A percentile compares a stretch with the other conserved stretches of the same genome.
Conservation (phyloP, 2,797 vertebrate genomes). For the Geotrypetes seraphini region DNA sequence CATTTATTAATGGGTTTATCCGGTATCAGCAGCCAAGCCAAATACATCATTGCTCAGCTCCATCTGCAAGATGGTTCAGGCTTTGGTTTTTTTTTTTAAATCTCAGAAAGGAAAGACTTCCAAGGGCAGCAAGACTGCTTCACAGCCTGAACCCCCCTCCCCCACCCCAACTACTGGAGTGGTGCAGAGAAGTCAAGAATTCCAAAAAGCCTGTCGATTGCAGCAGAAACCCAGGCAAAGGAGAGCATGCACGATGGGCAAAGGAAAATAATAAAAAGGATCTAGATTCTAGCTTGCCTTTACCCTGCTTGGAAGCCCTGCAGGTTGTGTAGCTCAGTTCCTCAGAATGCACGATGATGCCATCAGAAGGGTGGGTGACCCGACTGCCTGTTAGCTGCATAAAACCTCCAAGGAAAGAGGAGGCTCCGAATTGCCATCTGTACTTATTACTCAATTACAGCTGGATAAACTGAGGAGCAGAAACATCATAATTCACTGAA, state of each 20-base stretch:
- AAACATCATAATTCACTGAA: too few relatives aligned
- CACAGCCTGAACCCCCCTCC: neutral
- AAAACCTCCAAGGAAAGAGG: too few relatives aligned
- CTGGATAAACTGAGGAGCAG: too few relatives aligned
- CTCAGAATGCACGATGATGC: too few relatives aligned
- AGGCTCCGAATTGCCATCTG: too few relatives aligned
- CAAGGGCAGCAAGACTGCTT: conserved; percentile 12
- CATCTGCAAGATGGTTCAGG: conserved; percentile 33
- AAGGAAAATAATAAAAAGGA: too few relatives aligned
- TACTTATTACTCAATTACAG: too few relatives aligned
- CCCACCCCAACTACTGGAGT: conserved; percentile 1
- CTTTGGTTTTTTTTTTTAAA: too few relatives aligned
- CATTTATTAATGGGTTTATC: conserved; percentile 51
- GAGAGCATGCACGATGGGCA: neutral
- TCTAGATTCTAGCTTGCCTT: conserved; percentile 26
- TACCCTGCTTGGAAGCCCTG: too few relatives aligned
- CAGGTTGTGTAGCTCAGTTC: too few relatives aligned
- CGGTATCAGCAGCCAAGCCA: conserved; percentile 34
- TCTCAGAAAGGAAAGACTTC: conserved; percentile 22
- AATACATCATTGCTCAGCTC: conserved; percentile 36
- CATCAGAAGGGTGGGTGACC: too few relatives aligned
- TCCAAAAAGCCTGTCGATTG: neutral
- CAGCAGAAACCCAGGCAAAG: neutral
- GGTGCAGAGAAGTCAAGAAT: neutral
- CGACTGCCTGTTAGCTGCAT: too few relatives aligned